Evolutionary conservation across 2,797 vertebrate species (phyloP).

Genomic region (Gallinago solitaria): DNA sequence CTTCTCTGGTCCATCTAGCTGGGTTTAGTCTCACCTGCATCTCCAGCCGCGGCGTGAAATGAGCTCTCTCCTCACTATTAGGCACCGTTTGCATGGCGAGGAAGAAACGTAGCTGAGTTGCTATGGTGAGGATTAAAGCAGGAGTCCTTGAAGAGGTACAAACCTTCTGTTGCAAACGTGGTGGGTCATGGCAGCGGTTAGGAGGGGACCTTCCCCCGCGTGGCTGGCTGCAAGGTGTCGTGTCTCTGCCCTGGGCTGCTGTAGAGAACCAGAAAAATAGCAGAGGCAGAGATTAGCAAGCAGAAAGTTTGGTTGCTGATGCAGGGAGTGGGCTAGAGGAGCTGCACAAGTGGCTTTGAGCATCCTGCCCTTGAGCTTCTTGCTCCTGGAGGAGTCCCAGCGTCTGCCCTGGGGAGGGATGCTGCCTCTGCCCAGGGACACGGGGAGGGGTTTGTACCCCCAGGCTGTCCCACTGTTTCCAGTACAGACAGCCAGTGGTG

Average conservation of each 20-base stretch:
- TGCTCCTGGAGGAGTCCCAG: background rate
- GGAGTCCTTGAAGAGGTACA: background rate
- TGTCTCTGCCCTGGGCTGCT: background rate
- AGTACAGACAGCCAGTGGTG: background rate
- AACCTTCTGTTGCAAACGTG: background rate
- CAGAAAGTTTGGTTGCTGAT: background rate
- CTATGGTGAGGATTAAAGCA: conserved; percentile 15
- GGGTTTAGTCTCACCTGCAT: background rate
- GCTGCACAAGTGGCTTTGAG: background rate
- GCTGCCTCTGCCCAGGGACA: background rate
- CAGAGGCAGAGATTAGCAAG: background rate
- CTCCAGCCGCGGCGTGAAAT: background rate
- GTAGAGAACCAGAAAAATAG: background rate
- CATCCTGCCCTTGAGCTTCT: background rate
- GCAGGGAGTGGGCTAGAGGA: background rate
- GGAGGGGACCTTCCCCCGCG: background rate
- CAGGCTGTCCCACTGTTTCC: background rate
- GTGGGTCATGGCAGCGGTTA: background rate
- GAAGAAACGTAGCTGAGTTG: background rate
- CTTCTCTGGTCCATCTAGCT: background rate
- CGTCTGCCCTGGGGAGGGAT: background rate
- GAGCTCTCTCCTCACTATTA: background rate
- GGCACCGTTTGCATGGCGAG: rapidly evolving
- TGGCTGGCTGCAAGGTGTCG: background rate
- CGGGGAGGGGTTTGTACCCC: background rate